Evolutionary conservation across 2,797 vertebrate genomes (phyloP), one percentile per base, ranked within the genome.

Genomic region (Cephalopachus bancanus): DNA sequence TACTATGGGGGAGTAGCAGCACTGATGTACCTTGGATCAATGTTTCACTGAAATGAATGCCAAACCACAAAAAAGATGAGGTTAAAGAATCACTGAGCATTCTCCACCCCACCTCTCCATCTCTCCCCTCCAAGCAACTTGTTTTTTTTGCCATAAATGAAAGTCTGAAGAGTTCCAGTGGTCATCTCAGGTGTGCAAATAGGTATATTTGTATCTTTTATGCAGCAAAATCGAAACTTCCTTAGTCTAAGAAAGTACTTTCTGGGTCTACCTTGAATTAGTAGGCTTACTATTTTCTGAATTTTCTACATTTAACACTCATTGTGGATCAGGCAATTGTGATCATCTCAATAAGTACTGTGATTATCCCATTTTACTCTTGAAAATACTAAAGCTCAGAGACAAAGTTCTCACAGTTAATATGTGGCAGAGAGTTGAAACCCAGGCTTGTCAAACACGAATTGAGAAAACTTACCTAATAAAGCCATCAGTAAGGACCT

Each of bases 161-260:
- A 84, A 92, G 49, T 1, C 22, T 72, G 0, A 33, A 5, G 57
- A 79, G 51, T 80, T 72, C 64, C 53, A 60, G 37, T 0, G 44
- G 44, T 44, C 44, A 44, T 44, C 44, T 44, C 44, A 44, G 44
- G 44, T 44, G 8, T 64, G 24, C 69, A 53, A 59, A 87, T 16
- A 83, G 22, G 30, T 75, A 57, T 75, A 85, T 14, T 12, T 14
- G 24, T 16, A 71, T n/a, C 44, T 51, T 30, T 72, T 83, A 22
- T 16, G 20, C 5, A 95, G 33, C 53, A 86, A 20, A 62, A 74
- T 62, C 30, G 67, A 59, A 85, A 53, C 33, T 67, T 83, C 49
- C 62, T 91, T 84, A 88, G 59, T 91, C 20, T 62, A 88, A 88
- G 74, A 71, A 69, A 81, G 44, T 60, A 44, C 30, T 84, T 94